Percentiles rank a stretch among this genome's conserved stretches.
Evolutionary conservation across 53 echinoderm and acorn worm species (phyloP).

Genomic region (Holothuria leucospilota): DNA sequence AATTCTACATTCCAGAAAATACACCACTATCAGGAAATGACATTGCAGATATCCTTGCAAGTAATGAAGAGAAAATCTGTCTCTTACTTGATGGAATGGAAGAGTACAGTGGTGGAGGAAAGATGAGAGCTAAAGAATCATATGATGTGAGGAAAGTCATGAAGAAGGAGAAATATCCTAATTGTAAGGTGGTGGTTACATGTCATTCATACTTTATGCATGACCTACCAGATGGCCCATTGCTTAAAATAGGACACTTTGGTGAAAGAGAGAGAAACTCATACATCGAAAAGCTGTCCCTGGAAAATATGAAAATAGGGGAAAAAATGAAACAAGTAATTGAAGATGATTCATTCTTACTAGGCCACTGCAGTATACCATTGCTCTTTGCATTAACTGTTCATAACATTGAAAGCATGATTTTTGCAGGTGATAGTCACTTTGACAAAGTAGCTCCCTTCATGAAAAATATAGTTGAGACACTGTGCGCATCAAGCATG

Average conservation of each 20-base stretch:
- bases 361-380: not conserved
- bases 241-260: not conserved
- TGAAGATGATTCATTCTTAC: not conserved
- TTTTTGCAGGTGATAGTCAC: not conserved
- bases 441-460: not conserved
- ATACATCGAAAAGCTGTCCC: not conserved
- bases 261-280: not conserved
- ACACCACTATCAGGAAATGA: not conserved
- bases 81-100: not conserved
- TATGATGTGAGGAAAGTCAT: not conserved
- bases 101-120: too few species aligned
- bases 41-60: not conserved
- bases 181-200: not conserved
- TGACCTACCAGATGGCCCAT: not conserved
- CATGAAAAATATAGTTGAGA: not conserved
- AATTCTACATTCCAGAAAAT: not conserved
- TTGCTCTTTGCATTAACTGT: not conserved
- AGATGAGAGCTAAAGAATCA: too few species aligned
- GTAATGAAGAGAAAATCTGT: not conserved
- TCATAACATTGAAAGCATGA: not conserved
- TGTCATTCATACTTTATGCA: not conserved
- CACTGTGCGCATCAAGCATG: not conserved
- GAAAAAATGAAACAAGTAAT: not conserved
- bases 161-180: conserved; percentile 7
- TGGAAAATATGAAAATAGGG: not conserved